Base-by-base conservation (phyloP, 2,888 invertebrate genomes). In the Drosophila incognita region DNA sequence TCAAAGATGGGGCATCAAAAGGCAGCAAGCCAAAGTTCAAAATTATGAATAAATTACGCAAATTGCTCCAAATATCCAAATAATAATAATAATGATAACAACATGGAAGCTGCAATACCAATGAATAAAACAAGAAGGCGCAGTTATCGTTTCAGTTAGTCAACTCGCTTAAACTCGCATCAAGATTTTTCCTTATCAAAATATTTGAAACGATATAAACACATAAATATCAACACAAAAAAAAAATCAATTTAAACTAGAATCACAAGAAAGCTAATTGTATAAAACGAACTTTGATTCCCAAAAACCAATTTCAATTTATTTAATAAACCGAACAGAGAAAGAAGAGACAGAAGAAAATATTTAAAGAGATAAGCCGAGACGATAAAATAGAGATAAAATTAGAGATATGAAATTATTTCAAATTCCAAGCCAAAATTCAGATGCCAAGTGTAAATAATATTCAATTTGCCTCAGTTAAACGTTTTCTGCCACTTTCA, bases 1-100 rank as follows among this genome's bases (percentile, higher is more conserved):
- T 42, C 69, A 46, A n/a, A 13, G 29, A 48, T 66, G 10, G n/a
- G 40, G 4, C 42, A 21, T 42, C 21, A 42, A 42, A 42, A 1
- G 42, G 42, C 42, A 21, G 11, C 21, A 42, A 21, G 42, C 42
- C 21, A 21, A 42, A 13, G 42, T 42, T 11, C 42, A 21, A 42
- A 21, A 42, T 6, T 5, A 11, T 2, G 21, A 42, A 21, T 42
- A 46, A 46, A 24, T 24, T 46, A 46, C 15, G 15, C 21, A 46
- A 46, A 24, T 15, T 46, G 46, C 46, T 24, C 15, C 33, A 36
- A 40, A 48, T n/a, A 8, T 13, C 35, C 18, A 49, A 10, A n/a
- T 8, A 24, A 24, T 24, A 24, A 24, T 4, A 24, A 46, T 24
- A 15, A 15, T 15, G 21, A 1, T 4, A 21, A 46, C 13, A 21